Base-by-base conservation (phyloP, 92 coral and sea anemone genomes). In the Pocillopora meandrina region DNA sequence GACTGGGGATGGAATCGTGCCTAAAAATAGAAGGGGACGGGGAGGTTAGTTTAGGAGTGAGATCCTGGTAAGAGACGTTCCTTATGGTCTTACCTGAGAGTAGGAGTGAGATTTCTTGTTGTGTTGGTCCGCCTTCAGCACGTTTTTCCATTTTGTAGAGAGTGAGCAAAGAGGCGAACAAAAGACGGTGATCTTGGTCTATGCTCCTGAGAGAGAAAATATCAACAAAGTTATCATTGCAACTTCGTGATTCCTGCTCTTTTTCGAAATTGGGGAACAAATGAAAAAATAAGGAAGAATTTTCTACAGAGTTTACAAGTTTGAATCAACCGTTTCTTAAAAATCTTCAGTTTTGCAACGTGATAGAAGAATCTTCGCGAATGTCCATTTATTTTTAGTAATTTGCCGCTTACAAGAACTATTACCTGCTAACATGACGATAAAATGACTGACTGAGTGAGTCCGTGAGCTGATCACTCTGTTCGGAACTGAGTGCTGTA, bases 381-480 rank as follows among this genome's bases (percentile, higher is more conserved):
- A 26, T 26, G 31, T 26, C 31, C 31, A 26, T 26, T 26, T 26
- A 26, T 26, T 26, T 26, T 26, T 2, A 42, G 52, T 42, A 3
- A 42, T 42, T 42, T 42, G 52, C 52, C 5, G 52, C 52, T 42
- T 42, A 42, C 52, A 42, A 42, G 8, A 3, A 71, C 21, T 19
- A 66, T 56, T 87, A 94, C 98, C 98, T 92, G 90, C 93, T 94
- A 61, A 96, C 91, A 56, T 93, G 95, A 34, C 90, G 78, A 85
- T 89, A 96, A 82, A 94, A 95, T 15, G 93, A 84, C 85, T 87
- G 95, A 42, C 97, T 91, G 49, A 96, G 90, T 12, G 92, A 90
- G 65, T 90, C 93, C 36, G 86, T 92, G 5, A 96, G 87, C 84
- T 91, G 87, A 11, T 79, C 77, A 35, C 85, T 74, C 74, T 92